Percentiles rank a stretch among this genome's conserved stretches.
These are phyloP conservation scores for Sphaerodactylus townsendi DNA, from an alignment of 2,113 vertebrate genomes.

Conservation along the genomic window DNA sequence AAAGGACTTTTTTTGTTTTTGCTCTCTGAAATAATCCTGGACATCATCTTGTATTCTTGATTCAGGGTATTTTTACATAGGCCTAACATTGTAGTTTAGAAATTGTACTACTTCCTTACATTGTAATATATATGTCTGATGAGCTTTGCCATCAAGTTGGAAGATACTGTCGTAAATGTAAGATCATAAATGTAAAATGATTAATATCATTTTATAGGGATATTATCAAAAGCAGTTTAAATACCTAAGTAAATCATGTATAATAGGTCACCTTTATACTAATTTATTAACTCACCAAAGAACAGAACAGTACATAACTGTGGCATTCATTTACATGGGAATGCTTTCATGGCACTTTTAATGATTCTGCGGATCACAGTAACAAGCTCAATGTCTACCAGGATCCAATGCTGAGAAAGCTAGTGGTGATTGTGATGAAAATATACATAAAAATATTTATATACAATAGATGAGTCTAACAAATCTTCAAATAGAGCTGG, in stretches of 20 bases:
- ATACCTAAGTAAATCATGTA: slow-evolving; percentile 51
- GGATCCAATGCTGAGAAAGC: neutral
- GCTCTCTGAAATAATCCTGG: slow-evolving; percentile 34
- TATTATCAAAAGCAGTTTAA: slow-evolving; percentile 63
- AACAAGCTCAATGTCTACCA: neutral
- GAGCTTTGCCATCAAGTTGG: slow-evolving; percentile 57
- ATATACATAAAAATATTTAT: neutral
- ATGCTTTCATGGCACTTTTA: slow-evolving; percentile 8
- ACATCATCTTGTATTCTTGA: neutral
- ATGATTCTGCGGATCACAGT: slow-evolving; percentile 24
- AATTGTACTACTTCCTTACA: neutral
- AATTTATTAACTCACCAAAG: slow-evolving; percentile 59
- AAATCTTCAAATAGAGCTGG: neutral
- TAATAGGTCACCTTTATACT: slow-evolving; percentile 60
- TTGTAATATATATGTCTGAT: neutral
- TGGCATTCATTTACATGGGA: neutral
- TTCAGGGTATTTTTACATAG: neutral
- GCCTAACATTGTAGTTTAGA: neutral
- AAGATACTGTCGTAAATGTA: slow-evolving; percentile 56
- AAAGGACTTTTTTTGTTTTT: slow-evolving; percentile 36
- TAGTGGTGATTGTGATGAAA: neutral
- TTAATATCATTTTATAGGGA: slow-evolving; percentile 64
- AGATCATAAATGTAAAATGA: slow-evolving; percentile 56
- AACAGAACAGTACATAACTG: slow-evolving; percentile 10
- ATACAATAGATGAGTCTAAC: neutral